Base-by-base conservation (phyloP, 2,797 vertebrate species). In the Knipowitschia caucasica region DNA sequence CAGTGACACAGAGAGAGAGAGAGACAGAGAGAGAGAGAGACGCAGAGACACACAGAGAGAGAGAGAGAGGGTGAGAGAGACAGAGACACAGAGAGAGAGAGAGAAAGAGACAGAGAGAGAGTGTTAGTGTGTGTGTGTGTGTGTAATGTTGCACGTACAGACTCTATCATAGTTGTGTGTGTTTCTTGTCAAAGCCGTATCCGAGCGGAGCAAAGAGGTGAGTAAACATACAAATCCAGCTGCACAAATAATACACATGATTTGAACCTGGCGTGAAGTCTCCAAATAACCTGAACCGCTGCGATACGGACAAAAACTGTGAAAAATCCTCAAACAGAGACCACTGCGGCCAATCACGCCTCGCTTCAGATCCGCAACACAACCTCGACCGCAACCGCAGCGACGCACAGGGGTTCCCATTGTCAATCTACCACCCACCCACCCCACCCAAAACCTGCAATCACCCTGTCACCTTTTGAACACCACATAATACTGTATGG, bases 401-500 rank as follows among this genome's bases (percentile, higher is more conserved):
- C 47, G 43, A 68, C 34, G 55, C 36, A 39, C 11, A 5, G 31
- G 50, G 52, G 47, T 31, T 42, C 60, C 60, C 56, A 75, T 49
- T 30, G 53, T 54, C 15, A 57, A 25, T 15, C 49, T 55, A 53
- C 17, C 49, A 59, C 46, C 56, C 51, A n/a, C n/a, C n/a, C 7
- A 66, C 67, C 0, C 15, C 34, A 34, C 43, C 53, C 42, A 1
- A 15, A 27, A 44, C 27, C 58, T n/a, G n/a, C n/a, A n/a, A n/a
- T n/a, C 42, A 27, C 53, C 14, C 62, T 17, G 46, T 55, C 72
- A 56, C 67, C 72, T 75, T 53, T 65, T 82, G 77, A 78, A 75
- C 55, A 72, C 62, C 65, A 73, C 79, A 74, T 77, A 73, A 80
- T 74, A 47, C 55, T 17, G 62, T 15, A 45, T 62, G 64, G 80